Evolutionary conservation across 2,113 vertebrate genomes (phyloP).

Genomic region (Colius striatus): DNA sequence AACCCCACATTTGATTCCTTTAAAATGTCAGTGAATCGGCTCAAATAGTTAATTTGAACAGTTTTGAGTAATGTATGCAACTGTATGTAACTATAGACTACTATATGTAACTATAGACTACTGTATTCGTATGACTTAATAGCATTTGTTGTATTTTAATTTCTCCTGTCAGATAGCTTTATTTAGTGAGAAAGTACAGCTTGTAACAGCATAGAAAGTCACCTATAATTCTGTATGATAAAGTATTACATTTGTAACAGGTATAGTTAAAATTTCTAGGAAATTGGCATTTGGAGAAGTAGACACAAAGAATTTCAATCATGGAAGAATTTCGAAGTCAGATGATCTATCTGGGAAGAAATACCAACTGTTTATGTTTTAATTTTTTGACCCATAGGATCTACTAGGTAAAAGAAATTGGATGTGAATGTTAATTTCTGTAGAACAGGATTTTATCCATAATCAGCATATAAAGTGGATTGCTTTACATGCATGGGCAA

Average conservation of each 20-base stretch:
- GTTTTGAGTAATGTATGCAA: neutral
- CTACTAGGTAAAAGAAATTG: neutral
- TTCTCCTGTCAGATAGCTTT: neutral
- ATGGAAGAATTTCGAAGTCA: neutral
- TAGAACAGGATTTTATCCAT: neutral
- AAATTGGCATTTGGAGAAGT: neutral
- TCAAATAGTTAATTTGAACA: neutral
- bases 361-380: neutral
- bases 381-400: neutral
- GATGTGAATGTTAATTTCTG: conserved; percentile 18
- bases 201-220: neutral
- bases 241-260: neutral
- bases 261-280: neutral
- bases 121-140: neutral
- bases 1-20: neutral
- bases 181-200: neutral
- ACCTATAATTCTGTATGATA: neutral
- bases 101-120: neutral
- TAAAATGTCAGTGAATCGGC: neutral
- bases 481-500: neutral
- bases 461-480: neutral
- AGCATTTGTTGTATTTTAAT: neutral
- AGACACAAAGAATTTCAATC: neutral
- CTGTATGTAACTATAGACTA: neutral
- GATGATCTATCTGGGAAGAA: neutral